Base-by-base conservation (phyloP, 2,113 vertebrate genomes). In the Nothobranchius furzeri region DNA sequence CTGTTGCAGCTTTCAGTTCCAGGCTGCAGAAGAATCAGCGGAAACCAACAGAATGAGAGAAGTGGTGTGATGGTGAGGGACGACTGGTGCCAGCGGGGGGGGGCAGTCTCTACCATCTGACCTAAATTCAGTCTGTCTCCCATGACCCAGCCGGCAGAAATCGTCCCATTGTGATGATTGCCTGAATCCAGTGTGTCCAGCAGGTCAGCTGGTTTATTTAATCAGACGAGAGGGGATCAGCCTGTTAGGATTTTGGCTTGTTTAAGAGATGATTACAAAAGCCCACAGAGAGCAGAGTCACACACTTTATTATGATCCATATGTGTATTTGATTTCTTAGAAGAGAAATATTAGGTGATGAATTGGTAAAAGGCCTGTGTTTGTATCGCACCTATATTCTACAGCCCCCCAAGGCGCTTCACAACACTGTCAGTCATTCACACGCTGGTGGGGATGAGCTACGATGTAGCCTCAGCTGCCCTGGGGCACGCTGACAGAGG, bases 81-180 rank as follows among this genome's bases (percentile, higher is more conserved):
- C 2, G 9, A 52, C 52, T 55, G 30, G 13, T 35, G 52, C 30
- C 52, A 15, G 25, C 36, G 24, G 9, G 3, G 25, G 30, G 25
- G 52, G 13, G 52, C 36, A 50, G 40, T 25, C 2, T 36, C 54
- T 50, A 55, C 60, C 47, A 67, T 48, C 52, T 78, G 68, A 78
- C 84, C 77, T 62, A 69, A 15, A 70, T 79, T 73, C 45, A 37
- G 2, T 35, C 20, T 30, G 37, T 43, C 63, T 60, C 43, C 37
- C 1, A 9, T 45, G 9, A 65, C 59, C 53, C 53, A 36, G n/a
- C 20, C 15, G 45, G 20, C 9, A 24, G 35, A 58, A 37, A 53
- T 5, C 15, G n/a, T 12, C 52, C 7, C 37, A 43, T 12, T 15
- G 64, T 36, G 35, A 58, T 53, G 12, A 70, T 51, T 7, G 6